These are phyloP conservation scores for Acanthurus tractus DNA, from an alignment of 2,797 vertebrate genomes.

Conservation along the genomic window DNA sequence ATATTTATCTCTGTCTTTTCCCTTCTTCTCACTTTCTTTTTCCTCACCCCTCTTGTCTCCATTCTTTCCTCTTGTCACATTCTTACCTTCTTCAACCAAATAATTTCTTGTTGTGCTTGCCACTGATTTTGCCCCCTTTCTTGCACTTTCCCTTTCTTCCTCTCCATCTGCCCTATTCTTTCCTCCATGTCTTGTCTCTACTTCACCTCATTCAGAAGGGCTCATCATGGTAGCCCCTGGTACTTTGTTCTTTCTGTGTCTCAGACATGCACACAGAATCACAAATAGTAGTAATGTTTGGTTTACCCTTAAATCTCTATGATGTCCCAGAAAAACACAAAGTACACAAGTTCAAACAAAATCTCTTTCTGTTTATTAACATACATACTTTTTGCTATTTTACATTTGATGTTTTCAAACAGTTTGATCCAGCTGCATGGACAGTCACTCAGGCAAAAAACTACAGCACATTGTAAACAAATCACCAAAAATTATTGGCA, in stretches of 20 bases:
- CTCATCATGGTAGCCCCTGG: constrained; percentile 31
- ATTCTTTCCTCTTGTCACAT: not conserved
- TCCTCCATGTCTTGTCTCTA: not conserved
- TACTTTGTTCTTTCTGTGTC: not conserved
- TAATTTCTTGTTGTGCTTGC: not conserved
- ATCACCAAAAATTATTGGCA: too few relatives aligned
- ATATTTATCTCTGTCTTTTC: not conserved
- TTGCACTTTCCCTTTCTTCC: not conserved
- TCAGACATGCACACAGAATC: constrained; percentile 11
- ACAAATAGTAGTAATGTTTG: constrained; percentile 52
- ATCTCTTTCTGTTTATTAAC: not conserved
- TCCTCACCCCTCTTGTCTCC: not conserved
- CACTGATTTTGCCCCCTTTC: not conserved
- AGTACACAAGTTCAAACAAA: constrained; percentile 1
- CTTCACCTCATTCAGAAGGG: constrained; percentile 10
- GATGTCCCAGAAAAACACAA: constrained; percentile 9
- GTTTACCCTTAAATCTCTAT: constrained; percentile 24
- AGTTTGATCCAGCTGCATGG: too few relatives aligned
- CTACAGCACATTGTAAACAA: too few relatives aligned
- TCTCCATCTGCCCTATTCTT: not conserved
- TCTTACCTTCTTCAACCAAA: not conserved
- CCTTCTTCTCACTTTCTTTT: not conserved
- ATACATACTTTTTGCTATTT: not conserved
- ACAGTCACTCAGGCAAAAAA: too few relatives aligned
- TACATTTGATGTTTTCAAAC: not conserved